Conservation (phyloP, 1,140 invertebrate genomes). For the Caenorhabditis briggsae region DNA sequence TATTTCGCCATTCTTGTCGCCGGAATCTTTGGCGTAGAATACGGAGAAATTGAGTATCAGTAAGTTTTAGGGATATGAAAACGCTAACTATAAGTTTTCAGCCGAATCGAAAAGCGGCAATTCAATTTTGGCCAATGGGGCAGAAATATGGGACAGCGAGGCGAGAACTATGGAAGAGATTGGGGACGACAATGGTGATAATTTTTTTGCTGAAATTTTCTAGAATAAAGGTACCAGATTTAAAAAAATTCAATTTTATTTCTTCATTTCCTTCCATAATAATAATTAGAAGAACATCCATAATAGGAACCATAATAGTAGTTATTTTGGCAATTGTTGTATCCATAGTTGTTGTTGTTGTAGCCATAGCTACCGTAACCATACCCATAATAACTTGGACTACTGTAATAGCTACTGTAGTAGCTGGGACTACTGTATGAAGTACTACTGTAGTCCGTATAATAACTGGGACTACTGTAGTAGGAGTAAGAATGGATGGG, state of each 20-base stretch:
- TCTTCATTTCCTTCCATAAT: not conserved
- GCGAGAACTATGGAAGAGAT: constrained; percentile 8
- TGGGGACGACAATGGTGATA: constrained; percentile 38
- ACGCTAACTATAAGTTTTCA: not conserved
- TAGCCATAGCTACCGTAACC: not conserved
- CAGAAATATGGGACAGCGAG: not conserved
- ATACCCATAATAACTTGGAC: not conserved
- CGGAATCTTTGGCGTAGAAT: not conserved
- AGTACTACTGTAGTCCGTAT: not conserved
- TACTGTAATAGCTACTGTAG: not conserved
- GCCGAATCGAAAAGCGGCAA: not conserved
- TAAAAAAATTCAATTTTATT: not conserved
- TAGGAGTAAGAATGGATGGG: not conserved
- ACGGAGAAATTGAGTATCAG: constrained; percentile 11
- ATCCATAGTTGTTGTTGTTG: not conserved
- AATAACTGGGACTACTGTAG: not conserved
- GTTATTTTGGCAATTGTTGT: not conserved
- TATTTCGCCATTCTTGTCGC: not conserved
- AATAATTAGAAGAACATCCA: not conserved
- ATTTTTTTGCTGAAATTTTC: not conserved
- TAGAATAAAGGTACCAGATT: too few relatives aligned
- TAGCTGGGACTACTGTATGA: not conserved
- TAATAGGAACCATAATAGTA: not conserved
- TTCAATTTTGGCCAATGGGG: constrained; percentile 26
- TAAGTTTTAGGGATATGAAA: constrained; percentile 31